These are phyloP conservation scores for Trypoxylon attenuatum DNA, from an alignment of 2,888 invertebrate species.

Conservation along the genomic window DNA sequence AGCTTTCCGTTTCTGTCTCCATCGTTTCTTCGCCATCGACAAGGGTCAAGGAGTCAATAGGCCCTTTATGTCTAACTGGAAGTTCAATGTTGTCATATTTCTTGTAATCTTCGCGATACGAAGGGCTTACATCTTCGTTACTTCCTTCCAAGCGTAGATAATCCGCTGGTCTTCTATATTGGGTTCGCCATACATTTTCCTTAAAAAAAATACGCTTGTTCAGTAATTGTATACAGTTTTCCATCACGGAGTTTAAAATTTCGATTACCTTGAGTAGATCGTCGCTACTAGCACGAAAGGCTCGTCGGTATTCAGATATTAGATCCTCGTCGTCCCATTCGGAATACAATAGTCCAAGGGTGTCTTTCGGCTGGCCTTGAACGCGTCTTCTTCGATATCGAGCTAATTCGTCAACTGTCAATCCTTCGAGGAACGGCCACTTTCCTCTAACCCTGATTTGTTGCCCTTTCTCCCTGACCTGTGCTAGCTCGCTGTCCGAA, in stretches of 20 bases:
- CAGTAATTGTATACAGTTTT: no score
- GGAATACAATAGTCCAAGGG: conserved; percentile 50
- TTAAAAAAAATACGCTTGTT: no score
- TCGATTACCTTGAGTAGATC: conserved; percentile 60
- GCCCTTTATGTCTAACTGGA: conserved; percentile 13
- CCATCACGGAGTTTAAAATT: no score
- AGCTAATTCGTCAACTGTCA: conserved; percentile 77
- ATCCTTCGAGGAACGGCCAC: conserved; percentile 75
- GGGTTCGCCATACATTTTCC: conserved; percentile 48
- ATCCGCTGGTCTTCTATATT: conserved; percentile 22
- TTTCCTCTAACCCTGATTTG: conserved; percentile 51
- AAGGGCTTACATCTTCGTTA: conserved; percentile 17
- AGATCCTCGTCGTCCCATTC: conserved; percentile 33
- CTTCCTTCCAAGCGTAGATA: conserved; percentile 20
- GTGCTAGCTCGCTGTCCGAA: conserved; percentile 72
- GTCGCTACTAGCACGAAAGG: conserved; percentile 64
- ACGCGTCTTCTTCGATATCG: conserved; percentile 75
- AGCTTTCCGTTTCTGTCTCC: conserved; percentile 54
- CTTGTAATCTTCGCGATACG: conserved; percentile 12
- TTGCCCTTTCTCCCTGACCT: conserved; percentile 39
- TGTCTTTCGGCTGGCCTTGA: conserved; percentile 70
- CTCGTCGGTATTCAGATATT: conserved; percentile 66
- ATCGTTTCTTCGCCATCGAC: conserved; percentile 46
- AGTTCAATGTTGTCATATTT: conserved; percentile 22
- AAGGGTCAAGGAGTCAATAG: not conserved